Percentiles rank a stretch among this genome's conserved stretches.
Conservation (phyloP, 2,888 invertebrate genomes). For the Trichogramma evanescens region DNA sequence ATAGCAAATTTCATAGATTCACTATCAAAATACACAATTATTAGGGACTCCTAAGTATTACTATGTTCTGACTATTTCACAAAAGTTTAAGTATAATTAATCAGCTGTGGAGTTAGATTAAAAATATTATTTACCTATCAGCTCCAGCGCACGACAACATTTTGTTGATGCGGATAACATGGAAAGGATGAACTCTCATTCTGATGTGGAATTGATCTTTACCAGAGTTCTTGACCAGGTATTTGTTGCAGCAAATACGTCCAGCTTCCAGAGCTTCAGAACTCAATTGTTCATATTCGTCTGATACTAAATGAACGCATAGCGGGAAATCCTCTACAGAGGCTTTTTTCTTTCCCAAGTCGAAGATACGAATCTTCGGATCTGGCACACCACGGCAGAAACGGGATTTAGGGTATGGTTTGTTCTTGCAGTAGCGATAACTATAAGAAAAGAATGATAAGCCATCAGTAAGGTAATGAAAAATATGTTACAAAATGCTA, state of each 20-base stretch:
- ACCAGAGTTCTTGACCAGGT: conserved; percentile 96
- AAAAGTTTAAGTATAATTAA: background rate
- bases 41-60: background rate
- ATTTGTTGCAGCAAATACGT: conserved; percentile 98
- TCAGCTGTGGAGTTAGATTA: background rate
- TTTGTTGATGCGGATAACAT: conserved; percentile 99
- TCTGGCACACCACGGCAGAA: conserved; percentile 99
- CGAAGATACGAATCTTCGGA: conserved; percentile 98
- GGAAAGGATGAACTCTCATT: conserved; percentile 98
- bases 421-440: conserved; percentile 99
- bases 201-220: conserved; percentile 99
- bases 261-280: conserved; percentile 99
- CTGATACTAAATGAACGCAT: conserved; percentile 97
- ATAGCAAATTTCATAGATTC: conserved; percentile 7
- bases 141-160: conserved; percentile 99
- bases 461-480: too few species aligned
- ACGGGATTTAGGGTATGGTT: conserved; percentile 98
- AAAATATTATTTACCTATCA: conserved; percentile 69
- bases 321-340: conserved; percentile 96
- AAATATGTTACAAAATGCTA: too few species aligned
- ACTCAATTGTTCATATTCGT: conserved; percentile 98
- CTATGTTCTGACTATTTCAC: background rate
- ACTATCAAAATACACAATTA: background rate
- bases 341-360: conserved; percentile 97
- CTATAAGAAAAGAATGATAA: conserved; percentile 49